Evolutionary conservation across 2,797 vertebrate genomes (phyloP).

Genomic region (Pseudochirops corinnae): DNA sequence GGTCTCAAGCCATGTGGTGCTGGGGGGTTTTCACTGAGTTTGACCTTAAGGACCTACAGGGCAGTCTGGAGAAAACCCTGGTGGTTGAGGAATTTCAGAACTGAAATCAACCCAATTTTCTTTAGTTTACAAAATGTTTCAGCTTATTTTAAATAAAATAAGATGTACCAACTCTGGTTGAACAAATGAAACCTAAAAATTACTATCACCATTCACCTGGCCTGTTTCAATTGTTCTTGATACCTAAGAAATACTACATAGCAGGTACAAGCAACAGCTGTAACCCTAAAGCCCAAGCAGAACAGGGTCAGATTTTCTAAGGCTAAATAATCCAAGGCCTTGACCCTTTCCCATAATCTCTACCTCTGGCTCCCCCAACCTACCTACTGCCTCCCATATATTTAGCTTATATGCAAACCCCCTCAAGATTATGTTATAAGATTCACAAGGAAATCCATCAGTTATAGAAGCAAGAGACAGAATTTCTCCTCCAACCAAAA

Average conservation of each 20-base stretch:
- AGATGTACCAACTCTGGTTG: conserved; percentile 23
- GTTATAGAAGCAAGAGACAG: conserved; percentile 82
- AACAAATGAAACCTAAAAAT: conserved; percentile 1
- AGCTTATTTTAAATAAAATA: conserved; percentile 46
- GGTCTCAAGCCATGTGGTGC: not conserved
- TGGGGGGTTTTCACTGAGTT: conserved; percentile 24
- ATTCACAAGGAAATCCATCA: conserved; percentile 64
- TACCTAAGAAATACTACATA: not conserved
- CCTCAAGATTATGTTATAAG: not conserved
- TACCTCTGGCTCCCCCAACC: not conserved
- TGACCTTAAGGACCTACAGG: not conserved
- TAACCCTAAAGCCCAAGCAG: not conserved
- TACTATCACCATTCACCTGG: not conserved
- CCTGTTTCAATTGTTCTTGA: not conserved
- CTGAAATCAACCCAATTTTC: conserved; percentile 28
- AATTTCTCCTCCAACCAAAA: conserved; percentile 75
- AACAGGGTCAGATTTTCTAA: not conserved
- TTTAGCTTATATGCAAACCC: not conserved
- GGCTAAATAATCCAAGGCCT: not conserved
- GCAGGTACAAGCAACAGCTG: not conserved
- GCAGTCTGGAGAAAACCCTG: conserved; percentile 9
- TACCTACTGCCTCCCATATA: not conserved
- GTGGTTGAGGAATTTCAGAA: conserved; percentile 5
- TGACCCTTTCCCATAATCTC: conserved; percentile 5
- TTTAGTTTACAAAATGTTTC: conserved; percentile 34